phyloP scores from a whole-genome alignment of 2,888 invertebrate species.

The Villa cingulata region DNA sequence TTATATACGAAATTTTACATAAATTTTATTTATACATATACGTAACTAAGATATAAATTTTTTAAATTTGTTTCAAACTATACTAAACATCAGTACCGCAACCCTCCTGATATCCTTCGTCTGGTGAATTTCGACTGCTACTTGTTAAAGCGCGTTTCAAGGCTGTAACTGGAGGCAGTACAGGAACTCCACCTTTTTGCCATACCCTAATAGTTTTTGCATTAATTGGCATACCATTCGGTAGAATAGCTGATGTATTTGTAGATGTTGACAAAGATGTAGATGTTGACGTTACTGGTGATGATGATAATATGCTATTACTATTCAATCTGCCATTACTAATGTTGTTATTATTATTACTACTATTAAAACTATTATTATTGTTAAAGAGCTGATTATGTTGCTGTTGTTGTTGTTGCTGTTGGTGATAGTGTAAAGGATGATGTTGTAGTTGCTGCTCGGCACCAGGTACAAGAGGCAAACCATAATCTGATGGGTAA shows the following conservation, averaged over 20 bases:
- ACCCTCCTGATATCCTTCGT: conserved; percentile 86
- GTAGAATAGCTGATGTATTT: conserved; percentile 21
- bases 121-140: conserved; percentile 72
- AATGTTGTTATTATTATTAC: conserved; percentile 6
- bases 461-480: conserved; percentile 48
- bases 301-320: conserved; percentile 13
- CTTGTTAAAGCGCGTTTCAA: conserved; percentile 71
- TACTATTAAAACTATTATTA: conserved; percentile 1
- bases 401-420: conserved; percentile 33
- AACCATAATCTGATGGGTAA: conserved; percentile 66
- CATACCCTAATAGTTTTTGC: conserved; percentile 75
- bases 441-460: conserved; percentile 34
- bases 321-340: conserved; percentile 3
- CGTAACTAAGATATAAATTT: no score
- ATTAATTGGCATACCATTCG: conserved; percentile 40
- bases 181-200: conserved; percentile 73
- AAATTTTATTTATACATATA: no score
- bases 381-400: conserved; percentile 5
- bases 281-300: conserved; percentile 11
- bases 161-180: conserved; percentile 71
- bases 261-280: conserved; percentile 19
- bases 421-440: conserved; percentile 36
- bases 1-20: no score
- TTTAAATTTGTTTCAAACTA: neutral
- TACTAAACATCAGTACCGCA: conserved; percentile 78